These are phyloP conservation scores for Torymus aiolomorphi DNA, from an alignment of 2,888 invertebrate species.

Conservation along the genomic window DNA sequence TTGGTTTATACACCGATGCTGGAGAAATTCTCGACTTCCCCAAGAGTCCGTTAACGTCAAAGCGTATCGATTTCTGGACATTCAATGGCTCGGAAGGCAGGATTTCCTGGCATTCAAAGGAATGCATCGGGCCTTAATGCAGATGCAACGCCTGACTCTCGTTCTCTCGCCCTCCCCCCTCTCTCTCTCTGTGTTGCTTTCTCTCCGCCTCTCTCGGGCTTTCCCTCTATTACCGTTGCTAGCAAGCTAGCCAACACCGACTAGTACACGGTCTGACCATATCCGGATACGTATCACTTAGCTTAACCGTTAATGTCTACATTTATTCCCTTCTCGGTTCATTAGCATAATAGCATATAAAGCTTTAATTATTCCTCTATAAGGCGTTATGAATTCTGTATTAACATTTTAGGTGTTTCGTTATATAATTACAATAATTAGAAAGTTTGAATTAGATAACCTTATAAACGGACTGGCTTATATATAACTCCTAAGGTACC, in stretches of 20 bases:
- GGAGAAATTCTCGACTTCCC: constrained; percentile 48
- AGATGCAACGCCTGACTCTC: not conserved
- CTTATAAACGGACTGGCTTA: not conserved
- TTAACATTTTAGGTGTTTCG: too few species aligned
- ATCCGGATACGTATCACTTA: constrained; percentile 12
- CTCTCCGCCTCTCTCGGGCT: not conserved
- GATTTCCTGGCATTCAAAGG: constrained; percentile 43
- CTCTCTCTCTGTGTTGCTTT: not conserved
- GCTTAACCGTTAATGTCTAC: too few species aligned
- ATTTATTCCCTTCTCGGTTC: too few species aligned
- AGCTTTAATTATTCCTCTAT: too few species aligned
- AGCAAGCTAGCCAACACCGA: too few species aligned
- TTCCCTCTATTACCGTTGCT: too few species aligned
- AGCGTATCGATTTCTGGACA: constrained; percentile 53
- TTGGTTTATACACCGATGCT: constrained; percentile 47
- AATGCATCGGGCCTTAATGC: constrained; percentile 20
- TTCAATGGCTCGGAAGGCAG: constrained; percentile 37
- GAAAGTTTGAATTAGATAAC: too few species aligned
- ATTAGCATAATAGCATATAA: too few species aligned
- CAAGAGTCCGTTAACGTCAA: constrained; percentile 55
- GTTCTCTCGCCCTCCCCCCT: not conserved
- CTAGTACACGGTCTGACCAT: not conserved
- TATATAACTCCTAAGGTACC: too few species aligned
- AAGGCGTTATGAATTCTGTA: too few species aligned
- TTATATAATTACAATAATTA: too few species aligned